phyloP scores from a whole-genome alignment of 2,888 invertebrate genomes.

The Biston betularia region DNA sequence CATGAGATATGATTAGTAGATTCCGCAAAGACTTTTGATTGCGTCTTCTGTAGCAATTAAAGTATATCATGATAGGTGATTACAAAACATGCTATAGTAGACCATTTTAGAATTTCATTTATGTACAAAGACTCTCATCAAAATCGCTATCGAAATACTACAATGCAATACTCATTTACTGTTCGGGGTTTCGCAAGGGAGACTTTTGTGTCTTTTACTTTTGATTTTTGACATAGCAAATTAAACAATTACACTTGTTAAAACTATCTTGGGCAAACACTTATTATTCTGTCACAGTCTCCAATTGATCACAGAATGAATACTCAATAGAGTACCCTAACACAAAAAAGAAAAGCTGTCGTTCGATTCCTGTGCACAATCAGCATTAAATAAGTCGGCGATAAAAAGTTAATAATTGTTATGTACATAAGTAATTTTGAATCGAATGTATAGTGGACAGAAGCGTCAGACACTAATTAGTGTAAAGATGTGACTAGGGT shows the following conservation, averaged over 20 bases:
- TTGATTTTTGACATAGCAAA: constrained; percentile 15
- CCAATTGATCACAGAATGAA: constrained; percentile 25
- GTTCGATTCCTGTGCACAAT: constrained; percentile 44
- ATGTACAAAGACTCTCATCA: neutral
- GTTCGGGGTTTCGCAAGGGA: constrained; percentile 7
- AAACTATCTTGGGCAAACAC: neutral
- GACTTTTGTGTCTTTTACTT: constrained; percentile 4
- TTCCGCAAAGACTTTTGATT: constrained; percentile 26
- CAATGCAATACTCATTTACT: neutral
- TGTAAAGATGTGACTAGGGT: constrained; percentile 35
- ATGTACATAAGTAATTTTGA: constrained; percentile 54
- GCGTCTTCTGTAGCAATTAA: constrained; percentile 4
- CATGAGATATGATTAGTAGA: constrained; percentile 28
- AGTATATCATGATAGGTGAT: neutral
- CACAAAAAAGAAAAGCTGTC: constrained; percentile 23
- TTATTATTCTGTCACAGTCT: constrained; percentile 24
- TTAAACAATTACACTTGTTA: constrained; percentile 13
- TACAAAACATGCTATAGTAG: neutral
- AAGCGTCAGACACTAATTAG: constrained; percentile 53
- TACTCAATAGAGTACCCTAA: constrained; percentile 27
- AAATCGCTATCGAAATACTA: no score
- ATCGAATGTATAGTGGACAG: constrained; percentile 51
- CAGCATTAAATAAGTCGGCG: constrained; percentile 46
- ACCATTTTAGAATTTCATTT: neutral
- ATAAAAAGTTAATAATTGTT: constrained; percentile 59